Conservation (phyloP, 2,888 invertebrate genomes). For the Acronicta alni region DNA sequence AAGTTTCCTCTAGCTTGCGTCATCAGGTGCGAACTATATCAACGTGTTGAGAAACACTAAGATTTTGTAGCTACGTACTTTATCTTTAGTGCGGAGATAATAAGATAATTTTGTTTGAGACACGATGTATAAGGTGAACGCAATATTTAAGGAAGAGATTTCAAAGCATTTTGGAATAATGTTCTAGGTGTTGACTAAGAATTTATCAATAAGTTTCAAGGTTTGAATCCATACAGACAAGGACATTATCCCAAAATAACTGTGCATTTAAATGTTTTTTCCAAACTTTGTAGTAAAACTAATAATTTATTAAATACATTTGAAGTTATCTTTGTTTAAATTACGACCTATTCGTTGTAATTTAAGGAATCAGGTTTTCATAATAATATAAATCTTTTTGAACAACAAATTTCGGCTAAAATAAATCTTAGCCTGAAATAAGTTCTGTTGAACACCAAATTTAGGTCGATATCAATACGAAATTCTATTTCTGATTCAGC, state of each 20-base stretch:
- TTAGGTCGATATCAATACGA: constrained; percentile 22
- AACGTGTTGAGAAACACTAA: constrained; percentile 24
- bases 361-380: background rate
- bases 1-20: constrained; percentile 18
- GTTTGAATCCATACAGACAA: background rate
- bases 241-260: too few relatives aligned
- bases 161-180: too few relatives aligned
- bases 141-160: background rate
- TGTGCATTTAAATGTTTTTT: too few relatives aligned
- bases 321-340: background rate
- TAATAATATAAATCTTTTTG: constrained; percentile 5
- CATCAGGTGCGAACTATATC: constrained; percentile 21
- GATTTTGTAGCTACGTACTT: constrained; percentile 29
- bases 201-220: background rate
- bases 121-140: constrained; percentile 11
- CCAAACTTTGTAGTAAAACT: too few relatives aligned
- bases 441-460: background rate
- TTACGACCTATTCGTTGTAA: background rate
- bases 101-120: constrained; percentile 41
- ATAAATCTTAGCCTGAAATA: too few relatives aligned
- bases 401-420: too few relatives aligned
- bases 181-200: too few relatives aligned
- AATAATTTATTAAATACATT: too few relatives aligned
- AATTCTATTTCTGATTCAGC: constrained; percentile 23
- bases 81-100: constrained; percentile 40